These are phyloP conservation scores for Tupiocoris notatus DNA, from an alignment of 2,888 invertebrate species.

Conservation along the genomic window DNA sequence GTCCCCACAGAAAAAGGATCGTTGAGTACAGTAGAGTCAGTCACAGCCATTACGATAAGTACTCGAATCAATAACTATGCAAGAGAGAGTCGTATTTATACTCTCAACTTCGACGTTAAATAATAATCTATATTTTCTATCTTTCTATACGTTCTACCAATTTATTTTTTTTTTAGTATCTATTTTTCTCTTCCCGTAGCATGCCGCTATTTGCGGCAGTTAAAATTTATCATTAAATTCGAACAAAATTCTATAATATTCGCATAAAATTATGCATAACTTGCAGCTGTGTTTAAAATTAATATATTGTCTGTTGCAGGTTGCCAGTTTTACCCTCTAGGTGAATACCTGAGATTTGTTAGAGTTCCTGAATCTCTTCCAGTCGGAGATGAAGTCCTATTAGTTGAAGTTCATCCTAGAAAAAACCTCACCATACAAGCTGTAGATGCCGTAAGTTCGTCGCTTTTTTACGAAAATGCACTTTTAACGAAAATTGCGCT, in stretches of 20 bases:
- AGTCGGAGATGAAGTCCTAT: constrained; percentile 74
- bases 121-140: too few relatives aligned
- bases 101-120: too few relatives aligned
- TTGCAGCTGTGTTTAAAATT: neutral
- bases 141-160: too few relatives aligned
- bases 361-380: constrained; percentile 77
- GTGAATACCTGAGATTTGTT: constrained; percentile 81
- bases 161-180: too few relatives aligned
- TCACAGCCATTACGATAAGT: too few relatives aligned
- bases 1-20: too few relatives aligned
- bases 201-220: neutral
- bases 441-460: constrained; percentile 61
- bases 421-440: constrained; percentile 69
- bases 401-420: constrained; percentile 80
- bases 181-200: neutral
- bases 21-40: too few relatives aligned
- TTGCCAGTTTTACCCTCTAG: constrained; percentile 80
- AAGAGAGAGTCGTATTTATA: too few relatives aligned
- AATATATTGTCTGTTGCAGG: constrained; percentile 57
- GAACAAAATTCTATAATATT: neutral
- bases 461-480: neutral
- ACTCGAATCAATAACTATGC: too few relatives aligned
- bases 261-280: neutral
- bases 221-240: neutral
- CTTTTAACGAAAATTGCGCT: too few relatives aligned